Evolutionary conservation across 2,113 vertebrate species (phyloP), one percentile per base, ranked within the genome.

Genomic region (Megalops atlanticus): DNA sequence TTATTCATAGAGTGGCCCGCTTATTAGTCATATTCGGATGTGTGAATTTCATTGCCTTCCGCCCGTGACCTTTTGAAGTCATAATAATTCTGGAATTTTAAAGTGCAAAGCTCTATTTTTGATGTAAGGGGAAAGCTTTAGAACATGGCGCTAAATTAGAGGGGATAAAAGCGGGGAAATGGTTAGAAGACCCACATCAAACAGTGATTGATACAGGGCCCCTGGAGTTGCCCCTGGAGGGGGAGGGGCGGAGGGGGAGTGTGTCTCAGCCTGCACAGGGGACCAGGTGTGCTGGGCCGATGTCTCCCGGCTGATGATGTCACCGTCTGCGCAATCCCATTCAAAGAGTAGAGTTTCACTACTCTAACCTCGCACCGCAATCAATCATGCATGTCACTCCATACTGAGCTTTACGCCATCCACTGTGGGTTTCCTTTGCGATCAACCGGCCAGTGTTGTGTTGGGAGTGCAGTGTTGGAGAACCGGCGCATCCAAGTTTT

Each of bases 301-400:
- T 24, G n/a, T 16, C 47, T 33, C 43, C 79, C 68, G 74, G 36
- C 18, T 58, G n/a, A 41, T 49, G 70, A 64, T 49, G 70, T 80
- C 79, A 74, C 27, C 69, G 64, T 71, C 77, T 79, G 77, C 41
- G 35, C 31, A 70, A 15, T 24, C 24, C 71, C 5, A 15, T 18
- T 72, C 70, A 38, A 38, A 72, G 52, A 38, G 77, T 35, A 79
- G 12, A 3, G 16, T 72, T 47, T 79, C 64, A 79, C 64, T 64
- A 64, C 58, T 11, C 31, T 5, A 10, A 31, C 27, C n/a, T 58
- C 10, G 8, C 24, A 24, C 24, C 31, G 58, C 5, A 31, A 24
- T 31, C 11, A n/a, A 1, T 27, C 58, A 27, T 2, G 24, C 31
- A 10, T 31, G 58, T 31, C 40, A 27, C 36, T 49, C 21, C 18